Conservation (phyloP, 35 echinoderm and acorn worm species). For the Lytechinus pictus region DNA sequence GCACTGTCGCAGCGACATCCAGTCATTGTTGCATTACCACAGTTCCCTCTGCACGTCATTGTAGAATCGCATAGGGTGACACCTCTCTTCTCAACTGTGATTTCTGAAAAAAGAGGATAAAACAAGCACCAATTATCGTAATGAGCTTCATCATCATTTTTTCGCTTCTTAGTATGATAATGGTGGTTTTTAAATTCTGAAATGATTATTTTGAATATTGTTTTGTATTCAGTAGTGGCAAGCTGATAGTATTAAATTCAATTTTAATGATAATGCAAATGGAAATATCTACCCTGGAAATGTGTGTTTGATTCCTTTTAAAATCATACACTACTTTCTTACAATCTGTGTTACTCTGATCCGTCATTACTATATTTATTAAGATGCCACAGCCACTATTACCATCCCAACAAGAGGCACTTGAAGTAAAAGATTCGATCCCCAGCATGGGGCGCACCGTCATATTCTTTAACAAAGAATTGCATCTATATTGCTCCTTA, state of each 20-base stretch:
- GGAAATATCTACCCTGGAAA: not conserved
- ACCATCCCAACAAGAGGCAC: too few relatives aligned
- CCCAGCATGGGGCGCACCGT: too few relatives aligned
- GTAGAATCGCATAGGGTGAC: not conserved
- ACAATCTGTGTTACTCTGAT: not conserved
- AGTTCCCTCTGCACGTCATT: not conserved
- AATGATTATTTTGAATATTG: not conserved
- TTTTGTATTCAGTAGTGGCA: not conserved
- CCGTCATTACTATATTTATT: too few relatives aligned
- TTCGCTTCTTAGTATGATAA: too few relatives aligned
- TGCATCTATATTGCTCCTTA: too few relatives aligned
- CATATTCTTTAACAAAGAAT: too few relatives aligned
- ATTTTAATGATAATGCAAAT: not conserved
- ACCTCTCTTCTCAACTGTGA: not conserved
- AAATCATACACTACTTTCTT: not conserved
- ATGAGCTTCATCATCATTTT: not conserved
- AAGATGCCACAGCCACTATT: too few relatives aligned
- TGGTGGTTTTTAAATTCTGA: not conserved
- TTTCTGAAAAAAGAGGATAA: not conserved
- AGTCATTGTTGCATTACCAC: not conserved
- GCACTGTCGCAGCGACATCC: conserved; percentile 49
- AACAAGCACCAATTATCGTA: not conserved
- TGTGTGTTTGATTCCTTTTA: not conserved
- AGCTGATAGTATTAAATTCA: not conserved
- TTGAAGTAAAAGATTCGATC: too few relatives aligned